Conservation (phyloP, 2,888 invertebrate species). For the Apomyelois bistriatella region DNA sequence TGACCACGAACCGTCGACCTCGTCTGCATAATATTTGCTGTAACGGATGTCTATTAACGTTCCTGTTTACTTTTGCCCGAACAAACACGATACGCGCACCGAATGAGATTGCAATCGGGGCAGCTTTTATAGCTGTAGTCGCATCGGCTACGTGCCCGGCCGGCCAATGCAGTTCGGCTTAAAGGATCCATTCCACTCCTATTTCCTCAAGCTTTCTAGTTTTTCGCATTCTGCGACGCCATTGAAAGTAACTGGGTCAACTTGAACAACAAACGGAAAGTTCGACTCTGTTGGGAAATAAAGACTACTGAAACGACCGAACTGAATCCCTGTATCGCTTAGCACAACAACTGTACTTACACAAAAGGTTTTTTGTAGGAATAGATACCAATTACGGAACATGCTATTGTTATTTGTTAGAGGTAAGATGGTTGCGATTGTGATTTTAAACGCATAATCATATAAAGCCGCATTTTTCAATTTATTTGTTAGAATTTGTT, state of each 20-base stretch:
- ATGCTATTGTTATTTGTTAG: not conserved
- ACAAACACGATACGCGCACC: constrained; percentile 14
- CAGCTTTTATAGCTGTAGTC: constrained; percentile 17
- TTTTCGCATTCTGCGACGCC: constrained; percentile 36
- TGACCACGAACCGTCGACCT: constrained; percentile 4
- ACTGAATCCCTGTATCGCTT: not conserved
- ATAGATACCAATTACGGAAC: not conserved
- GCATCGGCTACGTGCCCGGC: constrained; percentile 20
- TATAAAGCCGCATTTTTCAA: constrained; percentile 47
- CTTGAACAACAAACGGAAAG: constrained; percentile 30
- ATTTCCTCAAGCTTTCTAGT: constrained; percentile 43
- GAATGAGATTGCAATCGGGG: constrained; percentile 30
- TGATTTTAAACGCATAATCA: constrained; percentile 38
- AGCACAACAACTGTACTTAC: not conserved
- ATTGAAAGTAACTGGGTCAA: constrained; percentile 44
- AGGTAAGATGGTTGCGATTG: constrained; percentile 14
- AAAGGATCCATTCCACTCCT: constrained; percentile 49
- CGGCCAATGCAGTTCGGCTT: constrained; percentile 35
- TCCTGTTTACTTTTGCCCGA: constrained; percentile 17
- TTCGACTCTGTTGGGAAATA: constrained; percentile 25
- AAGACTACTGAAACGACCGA: constrained; percentile 7
- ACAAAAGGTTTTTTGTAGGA: not conserved
- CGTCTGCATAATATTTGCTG: constrained; percentile 8
- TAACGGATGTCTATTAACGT: constrained; percentile 15
- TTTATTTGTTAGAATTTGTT: constrained; percentile 45